These are phyloP conservation scores for Puntigrus tetrazona DNA, from an alignment of 2,113 vertebrate species.

Conservation along the genomic window DNA sequence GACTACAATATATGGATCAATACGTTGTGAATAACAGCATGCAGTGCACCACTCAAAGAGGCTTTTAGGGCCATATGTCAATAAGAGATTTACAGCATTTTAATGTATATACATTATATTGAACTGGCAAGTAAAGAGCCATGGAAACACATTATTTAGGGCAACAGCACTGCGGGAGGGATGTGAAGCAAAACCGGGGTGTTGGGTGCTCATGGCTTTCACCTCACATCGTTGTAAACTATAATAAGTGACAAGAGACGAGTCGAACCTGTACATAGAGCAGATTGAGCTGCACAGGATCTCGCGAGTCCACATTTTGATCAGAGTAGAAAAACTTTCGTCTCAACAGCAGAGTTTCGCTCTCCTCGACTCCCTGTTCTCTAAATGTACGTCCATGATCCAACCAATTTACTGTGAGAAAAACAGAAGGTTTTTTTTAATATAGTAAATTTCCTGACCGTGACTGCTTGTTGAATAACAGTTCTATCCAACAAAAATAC, in stretches of 20 bases:
- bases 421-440: slow-evolving; percentile 23
- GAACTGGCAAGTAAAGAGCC: neutral
- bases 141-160: neutral
- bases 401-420: slow-evolving; percentile 91
- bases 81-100: slow-evolving; percentile 20
- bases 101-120: neutral
- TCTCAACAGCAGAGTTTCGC: slow-evolving; percentile 87
- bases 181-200: neutral
- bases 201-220: neutral
- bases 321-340: slow-evolving; percentile 98
- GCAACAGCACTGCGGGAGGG: neutral
- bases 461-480: too few relatives aligned
- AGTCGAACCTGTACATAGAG: slow-evolving; percentile 92
- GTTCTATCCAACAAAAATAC: too few relatives aligned
- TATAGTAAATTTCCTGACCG: too few relatives aligned
- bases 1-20: neutral
- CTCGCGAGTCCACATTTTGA: slow-evolving; percentile 95
- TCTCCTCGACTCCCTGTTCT: slow-evolving; percentile 96
- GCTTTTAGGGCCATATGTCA: slow-evolving; percentile 8
- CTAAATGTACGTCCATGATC: slow-evolving; percentile 95
- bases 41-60: neutral
- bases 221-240: neutral
- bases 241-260: neutral
- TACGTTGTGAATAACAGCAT: neutral
- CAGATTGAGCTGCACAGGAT: slow-evolving; percentile 95